Conservation (phyloP, 2,888 invertebrate genomes). For the Drosophila paucipuncta region DNA sequence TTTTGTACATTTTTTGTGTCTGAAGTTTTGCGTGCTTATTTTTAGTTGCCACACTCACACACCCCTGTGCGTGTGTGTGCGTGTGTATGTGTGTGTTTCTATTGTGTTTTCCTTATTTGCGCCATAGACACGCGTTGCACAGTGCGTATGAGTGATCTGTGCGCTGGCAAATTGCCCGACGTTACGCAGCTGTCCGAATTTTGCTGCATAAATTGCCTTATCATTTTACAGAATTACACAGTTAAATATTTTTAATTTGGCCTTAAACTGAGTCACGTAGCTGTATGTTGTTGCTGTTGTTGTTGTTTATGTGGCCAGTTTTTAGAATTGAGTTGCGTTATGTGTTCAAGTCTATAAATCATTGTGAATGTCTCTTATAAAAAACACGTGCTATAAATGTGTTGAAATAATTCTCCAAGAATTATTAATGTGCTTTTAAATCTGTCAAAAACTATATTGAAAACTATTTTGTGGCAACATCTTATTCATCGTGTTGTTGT, state of each 20-base stretch:
- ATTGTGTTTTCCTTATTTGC: slow-evolving; percentile 70
- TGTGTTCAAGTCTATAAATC: slow-evolving; percentile 48
- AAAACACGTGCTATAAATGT: slow-evolving; percentile 41
- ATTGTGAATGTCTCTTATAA: slow-evolving; percentile 22
- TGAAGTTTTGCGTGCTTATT: slow-evolving; percentile 58
- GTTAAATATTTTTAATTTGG: slow-evolving; percentile 23
- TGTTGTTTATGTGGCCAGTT: slow-evolving; percentile 28
- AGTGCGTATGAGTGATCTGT: slow-evolving; percentile 73
- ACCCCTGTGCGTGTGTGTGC: slow-evolving; percentile 5
- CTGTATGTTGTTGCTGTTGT: background rate
- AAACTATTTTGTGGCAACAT: background rate
- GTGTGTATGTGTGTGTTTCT: slow-evolving; percentile 43
- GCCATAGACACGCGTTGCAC: slow-evolving; percentile 57
- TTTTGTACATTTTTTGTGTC: slow-evolving; percentile 34
- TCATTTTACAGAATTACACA: slow-evolving; percentile 47
- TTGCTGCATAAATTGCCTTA: slow-evolving; percentile 39
- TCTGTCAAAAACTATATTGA: background rate
- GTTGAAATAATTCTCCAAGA: slow-evolving; percentile 10
- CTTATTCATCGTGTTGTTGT: background rate
- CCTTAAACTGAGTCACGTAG: slow-evolving; percentile 47
- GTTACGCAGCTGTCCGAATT: slow-evolving; percentile 71
- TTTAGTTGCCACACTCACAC: slow-evolving; percentile 39
- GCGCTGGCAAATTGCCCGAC: slow-evolving; percentile 77
- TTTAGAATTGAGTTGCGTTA: slow-evolving; percentile 24
- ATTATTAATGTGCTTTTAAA: background rate